These are phyloP conservation scores for Opisthograptis luteolata DNA, from an alignment of 2,888 invertebrate genomes.

Conservation along the genomic window DNA sequence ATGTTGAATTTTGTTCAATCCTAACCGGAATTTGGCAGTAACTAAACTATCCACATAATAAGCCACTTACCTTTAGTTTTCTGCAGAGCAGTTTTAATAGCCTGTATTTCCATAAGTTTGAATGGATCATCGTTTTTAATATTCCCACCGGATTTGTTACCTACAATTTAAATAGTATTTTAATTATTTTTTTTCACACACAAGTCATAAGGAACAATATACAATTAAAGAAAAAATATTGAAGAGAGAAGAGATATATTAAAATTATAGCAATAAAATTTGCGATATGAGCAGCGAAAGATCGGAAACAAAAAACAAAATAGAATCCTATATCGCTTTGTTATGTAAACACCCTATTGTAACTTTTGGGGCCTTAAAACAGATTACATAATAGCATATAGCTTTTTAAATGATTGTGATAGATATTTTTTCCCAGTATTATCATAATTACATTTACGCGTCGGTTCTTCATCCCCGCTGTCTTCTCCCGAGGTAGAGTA, in stretches of 20 bases:
- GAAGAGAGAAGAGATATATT: too few relatives aligned
- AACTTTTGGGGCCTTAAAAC: too few relatives aligned
- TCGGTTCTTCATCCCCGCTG: slow-evolving; percentile 70
- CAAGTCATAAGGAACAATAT: not conserved
- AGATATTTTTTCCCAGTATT: not conserved
- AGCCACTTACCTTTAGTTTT: slow-evolving; percentile 70
- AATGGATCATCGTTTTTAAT: slow-evolving; percentile 79
- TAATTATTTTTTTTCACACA: not conserved
- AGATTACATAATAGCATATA: too few relatives aligned
- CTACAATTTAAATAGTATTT: slow-evolving; percentile 39
- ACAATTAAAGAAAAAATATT: too few relatives aligned
- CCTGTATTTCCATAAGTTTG: slow-evolving; percentile 79
- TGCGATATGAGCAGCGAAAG: too few relatives aligned
- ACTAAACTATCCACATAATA: slow-evolving; percentile 1
- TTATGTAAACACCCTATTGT: too few relatives aligned
- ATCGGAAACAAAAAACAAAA: too few relatives aligned
- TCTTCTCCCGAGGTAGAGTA: slow-evolving; percentile 78
- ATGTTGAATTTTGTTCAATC: not conserved
- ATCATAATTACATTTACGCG: slow-evolving; percentile 62
- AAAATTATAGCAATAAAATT: too few relatives aligned
- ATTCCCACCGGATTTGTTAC: slow-evolving; percentile 67
- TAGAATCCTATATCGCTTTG: too few relatives aligned
- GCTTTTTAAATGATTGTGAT: not conserved
- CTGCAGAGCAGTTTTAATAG: slow-evolving; percentile 76
- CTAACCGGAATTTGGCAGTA: not conserved